These are phyloP conservation scores for Harpagifer antarcticus DNA, from an alignment of 2,797 vertebrate genomes.

Conservation along the genomic window DNA sequence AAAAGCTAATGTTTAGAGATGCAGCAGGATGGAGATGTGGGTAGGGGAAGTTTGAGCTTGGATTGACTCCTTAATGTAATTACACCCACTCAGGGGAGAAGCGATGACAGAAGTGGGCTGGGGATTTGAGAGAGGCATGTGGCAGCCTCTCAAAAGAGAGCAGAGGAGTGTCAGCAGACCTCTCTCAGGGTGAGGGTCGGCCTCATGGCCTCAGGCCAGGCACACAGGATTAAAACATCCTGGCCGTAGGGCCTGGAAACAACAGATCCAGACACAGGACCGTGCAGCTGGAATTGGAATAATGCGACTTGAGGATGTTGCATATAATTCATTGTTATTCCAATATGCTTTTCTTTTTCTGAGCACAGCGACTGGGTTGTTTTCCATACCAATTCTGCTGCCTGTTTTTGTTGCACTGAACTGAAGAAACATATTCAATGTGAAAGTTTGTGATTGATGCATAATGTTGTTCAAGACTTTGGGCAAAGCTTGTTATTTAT, in stretches of 20 bases:
- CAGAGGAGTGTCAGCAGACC: constrained; percentile 83
- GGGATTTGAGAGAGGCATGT: constrained; percentile 81
- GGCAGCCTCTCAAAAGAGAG: constrained; percentile 83
- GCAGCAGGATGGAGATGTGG: constrained; percentile 80
- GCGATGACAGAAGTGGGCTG: constrained; percentile 67
- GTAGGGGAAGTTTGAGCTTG: constrained; percentile 68
- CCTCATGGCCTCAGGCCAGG: constrained; percentile 77
- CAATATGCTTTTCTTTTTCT: constrained; percentile 20
- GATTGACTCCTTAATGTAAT: constrained; percentile 88
- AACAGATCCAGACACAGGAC: constrained; percentile 61
- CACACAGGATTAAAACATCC: constrained; percentile 76
- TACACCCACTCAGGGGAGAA: constrained; percentile 81
- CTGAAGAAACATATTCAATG: constrained; percentile 38
- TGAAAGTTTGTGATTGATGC: constrained; percentile 24
- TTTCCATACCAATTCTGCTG: constrained; percentile 26
- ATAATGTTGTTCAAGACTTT: constrained; percentile 32
- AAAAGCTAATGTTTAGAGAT: constrained; percentile 82
- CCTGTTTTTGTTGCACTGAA: constrained; percentile 35
- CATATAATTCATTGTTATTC: constrained; percentile 80
- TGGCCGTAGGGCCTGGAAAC: constrained; percentile 69
- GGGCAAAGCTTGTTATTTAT: constrained; percentile 41
- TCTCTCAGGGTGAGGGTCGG: constrained; percentile 76
- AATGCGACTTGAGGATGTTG: constrained; percentile 73
- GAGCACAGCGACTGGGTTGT: constrained; percentile 14
- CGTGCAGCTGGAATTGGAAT: constrained; percentile 74